Evolutionary conservation across 1,140 invertebrate species (phyloP).

Genomic region (Lucilia sericata): DNA sequence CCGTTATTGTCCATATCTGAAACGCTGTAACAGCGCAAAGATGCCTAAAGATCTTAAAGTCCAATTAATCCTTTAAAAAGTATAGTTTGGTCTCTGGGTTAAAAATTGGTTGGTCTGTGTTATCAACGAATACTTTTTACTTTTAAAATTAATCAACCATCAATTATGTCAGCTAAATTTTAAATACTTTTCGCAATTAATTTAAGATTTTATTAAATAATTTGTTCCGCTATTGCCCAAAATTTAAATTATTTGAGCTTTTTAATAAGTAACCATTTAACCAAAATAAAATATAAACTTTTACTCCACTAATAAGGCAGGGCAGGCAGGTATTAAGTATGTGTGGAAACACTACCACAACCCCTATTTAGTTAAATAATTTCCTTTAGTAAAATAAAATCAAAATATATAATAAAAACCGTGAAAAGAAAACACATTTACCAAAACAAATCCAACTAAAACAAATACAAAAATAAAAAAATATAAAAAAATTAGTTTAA

Average conservation of each 20-base stretch:
- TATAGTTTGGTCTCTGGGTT: too few relatives aligned
- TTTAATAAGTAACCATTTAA: not conserved
- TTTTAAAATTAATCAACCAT: not conserved
- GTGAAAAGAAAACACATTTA: slow-evolving; percentile 12
- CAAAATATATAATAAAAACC: not conserved
- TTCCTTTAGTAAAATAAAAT: not conserved
- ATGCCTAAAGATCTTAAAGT: too few relatives aligned
- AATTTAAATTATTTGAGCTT: not conserved
- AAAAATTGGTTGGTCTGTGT: too few relatives aligned
- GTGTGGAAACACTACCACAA: not conserved
- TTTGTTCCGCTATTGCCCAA: not conserved
- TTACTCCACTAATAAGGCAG: not conserved
- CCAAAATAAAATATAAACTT: not conserved
- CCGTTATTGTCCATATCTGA: too few relatives aligned
- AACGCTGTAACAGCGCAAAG: too few relatives aligned
- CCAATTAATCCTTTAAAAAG: too few relatives aligned
- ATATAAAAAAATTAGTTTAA: not conserved
- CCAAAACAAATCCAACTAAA: not conserved
- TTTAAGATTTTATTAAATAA: not conserved
- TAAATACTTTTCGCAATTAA: not conserved
- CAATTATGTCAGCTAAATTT: not conserved
- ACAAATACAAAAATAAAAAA: not conserved
- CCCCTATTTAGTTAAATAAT: not conserved
- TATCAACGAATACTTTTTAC: too few relatives aligned
- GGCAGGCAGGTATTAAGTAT: not conserved